phyloP scores from a whole-genome alignment of 2,113 vertebrate genomes.

The Microtus oregoni region DNA sequence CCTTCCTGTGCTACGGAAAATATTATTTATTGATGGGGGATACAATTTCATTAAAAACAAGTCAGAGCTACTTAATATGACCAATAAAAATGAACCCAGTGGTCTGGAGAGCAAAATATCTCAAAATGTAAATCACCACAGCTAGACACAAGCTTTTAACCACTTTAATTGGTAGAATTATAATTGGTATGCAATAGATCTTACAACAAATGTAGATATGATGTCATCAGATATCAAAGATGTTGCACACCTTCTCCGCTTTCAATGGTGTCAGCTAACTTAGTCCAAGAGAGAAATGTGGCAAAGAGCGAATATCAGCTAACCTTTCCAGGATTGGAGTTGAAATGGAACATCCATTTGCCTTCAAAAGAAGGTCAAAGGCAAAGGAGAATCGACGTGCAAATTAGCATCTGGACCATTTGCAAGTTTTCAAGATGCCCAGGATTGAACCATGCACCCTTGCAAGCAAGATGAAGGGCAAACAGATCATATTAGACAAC shows the following conservation, averaged over 20 bases:
- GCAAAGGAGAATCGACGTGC: slow-evolving; percentile 80
- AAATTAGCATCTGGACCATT: slow-evolving; percentile 69
- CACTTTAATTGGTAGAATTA: slow-evolving; percentile 79
- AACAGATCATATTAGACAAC: slow-evolving; percentile 42
- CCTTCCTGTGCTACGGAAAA: slow-evolving; percentile 28
- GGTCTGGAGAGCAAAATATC: slow-evolving; percentile 16
- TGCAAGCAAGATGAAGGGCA: slow-evolving; percentile 60
- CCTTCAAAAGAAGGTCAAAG: slow-evolving; percentile 67
- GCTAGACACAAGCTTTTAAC: slow-evolving; percentile 59
- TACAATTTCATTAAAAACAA: slow-evolving; percentile 51
- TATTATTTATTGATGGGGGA: slow-evolving; percentile 63
- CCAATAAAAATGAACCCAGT: background rate
- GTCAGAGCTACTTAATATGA: slow-evolving; percentile 29
- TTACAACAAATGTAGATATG: slow-evolving; percentile 74
- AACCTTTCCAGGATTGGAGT: slow-evolving; percentile 63
- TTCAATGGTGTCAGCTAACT: slow-evolving; percentile 18
- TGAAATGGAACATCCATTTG: slow-evolving; percentile 78
- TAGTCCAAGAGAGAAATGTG: slow-evolving; percentile 57
- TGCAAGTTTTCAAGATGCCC: slow-evolving; percentile 50
- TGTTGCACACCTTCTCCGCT: slow-evolving; percentile 58
- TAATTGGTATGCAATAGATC: slow-evolving; percentile 67
- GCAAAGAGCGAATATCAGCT: background rate
- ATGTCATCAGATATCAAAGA: slow-evolving; percentile 74
- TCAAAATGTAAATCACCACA: slow-evolving; percentile 46
- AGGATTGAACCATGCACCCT: slow-evolving; percentile 47